phyloP scores from a whole-genome alignment of 1,140 invertebrate genomes.

The Tetragonula clypearis region DNA sequence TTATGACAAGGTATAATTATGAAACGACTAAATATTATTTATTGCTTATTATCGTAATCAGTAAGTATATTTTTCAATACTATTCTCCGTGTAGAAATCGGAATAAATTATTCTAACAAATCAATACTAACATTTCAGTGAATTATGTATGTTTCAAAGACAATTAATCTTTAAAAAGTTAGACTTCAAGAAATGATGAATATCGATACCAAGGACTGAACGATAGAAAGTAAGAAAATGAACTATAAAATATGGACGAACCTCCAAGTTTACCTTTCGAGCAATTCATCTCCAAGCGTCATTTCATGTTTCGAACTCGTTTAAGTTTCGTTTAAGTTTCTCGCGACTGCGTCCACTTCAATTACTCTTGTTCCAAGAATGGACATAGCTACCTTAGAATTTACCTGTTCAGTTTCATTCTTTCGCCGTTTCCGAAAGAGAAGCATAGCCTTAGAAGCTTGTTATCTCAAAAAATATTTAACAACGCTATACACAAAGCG shows the following conservation, averaged over 20 bases:
- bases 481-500: constrained; percentile 11
- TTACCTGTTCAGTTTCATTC: constrained; percentile 55
- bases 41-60: too few species aligned
- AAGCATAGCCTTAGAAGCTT: neutral
- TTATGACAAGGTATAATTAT: constrained; percentile 27
- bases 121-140: neutral
- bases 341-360: constrained; percentile 38
- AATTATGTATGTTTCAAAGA: neutral
- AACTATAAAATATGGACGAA: constrained; percentile 63
- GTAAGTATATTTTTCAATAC: neutral
- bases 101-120: neutral
- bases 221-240: constrained; percentile 42
- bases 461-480: constrained; percentile 36
- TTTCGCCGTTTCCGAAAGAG: neutral
- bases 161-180: neutral
- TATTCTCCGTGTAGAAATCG: neutral
- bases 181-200: neutral
- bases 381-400: constrained; percentile 50
- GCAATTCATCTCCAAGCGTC: constrained; percentile 61
- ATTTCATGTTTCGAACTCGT: constrained; percentile 67
- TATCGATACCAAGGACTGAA: neutral
- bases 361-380: constrained; percentile 63
- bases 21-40: neutral
- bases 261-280: constrained; percentile 10
- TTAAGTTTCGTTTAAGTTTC: constrained; percentile 57